Conservation (phyloP, 37 sponge, comb jelly and placozoan species). For the Tethya wilhelma region DNA sequence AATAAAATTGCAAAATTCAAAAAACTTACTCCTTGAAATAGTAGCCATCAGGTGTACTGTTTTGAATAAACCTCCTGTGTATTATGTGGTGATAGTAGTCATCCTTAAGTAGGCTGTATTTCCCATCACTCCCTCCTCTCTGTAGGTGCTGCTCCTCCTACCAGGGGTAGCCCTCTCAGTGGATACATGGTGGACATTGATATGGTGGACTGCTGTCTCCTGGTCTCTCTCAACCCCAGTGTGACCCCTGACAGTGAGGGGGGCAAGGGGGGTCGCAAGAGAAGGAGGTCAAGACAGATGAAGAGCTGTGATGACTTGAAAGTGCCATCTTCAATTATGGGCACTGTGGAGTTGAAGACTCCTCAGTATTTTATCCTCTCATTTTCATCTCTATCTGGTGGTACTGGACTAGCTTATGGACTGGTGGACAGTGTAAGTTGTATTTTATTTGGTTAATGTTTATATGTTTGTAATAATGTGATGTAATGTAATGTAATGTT, state of each 20-base stretch:
- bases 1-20: no score
- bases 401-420: constrained; percentile 49
- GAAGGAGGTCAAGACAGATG: not conserved
- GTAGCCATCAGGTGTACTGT: no score
- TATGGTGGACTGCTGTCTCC: not conserved
- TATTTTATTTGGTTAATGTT: no score
- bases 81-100: no score
- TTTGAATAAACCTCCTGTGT: no score
- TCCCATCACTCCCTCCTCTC: no score
- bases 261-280: not conserved
- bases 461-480: no score
- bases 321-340: not conserved
- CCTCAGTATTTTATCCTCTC: constrained; percentile 42
- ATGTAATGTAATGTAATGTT: no score
- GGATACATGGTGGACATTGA: constrained; percentile 38
- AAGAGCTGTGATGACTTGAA: not conserved
- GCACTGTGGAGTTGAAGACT: constrained; percentile 40
- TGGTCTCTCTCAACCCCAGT: constrained; percentile 34
- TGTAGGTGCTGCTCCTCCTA: no score
- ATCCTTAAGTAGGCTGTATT: no score
- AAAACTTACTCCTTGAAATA: no score
- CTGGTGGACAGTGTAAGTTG: constrained; percentile 52
- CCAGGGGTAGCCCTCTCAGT: no score
- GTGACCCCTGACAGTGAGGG: not conserved
- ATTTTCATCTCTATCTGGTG: constrained; percentile 10